phyloP scores from a whole-genome alignment of 2,797 vertebrate genomes.

The Parambassis ranga region DNA sequence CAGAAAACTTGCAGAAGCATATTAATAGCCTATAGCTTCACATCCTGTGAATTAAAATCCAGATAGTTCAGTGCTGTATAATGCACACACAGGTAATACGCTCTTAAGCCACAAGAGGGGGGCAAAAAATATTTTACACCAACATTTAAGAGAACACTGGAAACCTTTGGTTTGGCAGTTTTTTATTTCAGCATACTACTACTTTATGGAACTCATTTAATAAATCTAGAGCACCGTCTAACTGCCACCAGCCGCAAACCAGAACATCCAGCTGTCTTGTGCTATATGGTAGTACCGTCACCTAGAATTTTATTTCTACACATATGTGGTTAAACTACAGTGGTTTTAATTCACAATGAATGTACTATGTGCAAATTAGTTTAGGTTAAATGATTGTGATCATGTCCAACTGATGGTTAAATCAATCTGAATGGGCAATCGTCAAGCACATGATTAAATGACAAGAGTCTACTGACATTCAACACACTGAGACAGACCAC shows the following conservation, averaged over 20 bases:
- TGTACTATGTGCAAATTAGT: constrained; percentile 19
- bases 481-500: background rate
- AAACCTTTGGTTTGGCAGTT: constrained; percentile 22
- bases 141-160: background rate
- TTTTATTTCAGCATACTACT: constrained; percentile 53
- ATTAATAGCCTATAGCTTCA: too few species aligned
- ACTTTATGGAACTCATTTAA: background rate
- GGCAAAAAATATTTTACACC: background rate
- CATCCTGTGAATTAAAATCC: too few species aligned
- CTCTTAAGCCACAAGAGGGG: constrained; percentile 36
- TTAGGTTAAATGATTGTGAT: background rate
- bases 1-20: too few species aligned
- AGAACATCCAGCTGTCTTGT: constrained; percentile 7
- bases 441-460: constrained; percentile 15
- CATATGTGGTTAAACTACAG: background rate
- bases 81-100: background rate
- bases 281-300: background rate
- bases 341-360: background rate
- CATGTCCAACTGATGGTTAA: background rate
- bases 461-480: constrained; percentile 16
- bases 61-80: too few species aligned
- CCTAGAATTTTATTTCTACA: background rate
- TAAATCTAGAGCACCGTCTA: constrained; percentile 4
- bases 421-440: background rate
- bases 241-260: constrained; percentile 5